Percentiles rank a stretch among this genome's conserved stretches.
Conservation (phyloP, 2,797 vertebrate species). For the Varecia variegata region DNA sequence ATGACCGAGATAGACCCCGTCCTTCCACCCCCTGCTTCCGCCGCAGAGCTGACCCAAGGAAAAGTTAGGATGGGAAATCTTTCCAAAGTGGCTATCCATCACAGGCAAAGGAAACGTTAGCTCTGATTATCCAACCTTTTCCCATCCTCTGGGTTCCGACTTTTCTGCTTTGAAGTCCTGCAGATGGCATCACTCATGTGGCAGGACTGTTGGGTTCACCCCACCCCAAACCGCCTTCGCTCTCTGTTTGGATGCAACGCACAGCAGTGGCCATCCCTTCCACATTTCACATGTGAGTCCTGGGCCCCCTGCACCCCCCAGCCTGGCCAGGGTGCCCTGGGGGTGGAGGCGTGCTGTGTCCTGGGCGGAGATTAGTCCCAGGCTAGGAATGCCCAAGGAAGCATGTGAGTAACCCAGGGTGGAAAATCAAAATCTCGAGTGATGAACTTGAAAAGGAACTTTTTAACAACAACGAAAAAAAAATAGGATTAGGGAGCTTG, state of each 20-base stretch:
- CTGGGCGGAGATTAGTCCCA: neutral
- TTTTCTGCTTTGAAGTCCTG: neutral
- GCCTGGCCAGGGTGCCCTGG: neutral
- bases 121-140: neutral
- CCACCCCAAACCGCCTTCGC: too few relatives aligned
- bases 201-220: neutral
- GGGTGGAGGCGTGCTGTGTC: rapidly evolving
- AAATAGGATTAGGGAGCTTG: neutral
- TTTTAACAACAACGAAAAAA: neutral
- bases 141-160: neutral
- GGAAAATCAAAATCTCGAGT: neutral
- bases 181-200: neutral
- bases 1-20: conserved; percentile 74
- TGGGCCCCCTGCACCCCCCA: too few relatives aligned
- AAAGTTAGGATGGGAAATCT: conserved; percentile 65
- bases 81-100: conserved; percentile 55
- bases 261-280: neutral
- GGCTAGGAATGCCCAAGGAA: neutral
- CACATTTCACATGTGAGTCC: neutral
- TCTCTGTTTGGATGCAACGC: neutral
- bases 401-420: neutral
- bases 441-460: neutral
- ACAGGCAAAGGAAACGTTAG: conserved; percentile 65
- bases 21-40: conserved; percentile 43
- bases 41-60: conserved; percentile 67